Percentiles rank a stretch among this genome's conserved stretches.
phyloP scores from a whole-genome alignment of 2,113 vertebrate species.

The Eonycteris spelaea region DNA sequence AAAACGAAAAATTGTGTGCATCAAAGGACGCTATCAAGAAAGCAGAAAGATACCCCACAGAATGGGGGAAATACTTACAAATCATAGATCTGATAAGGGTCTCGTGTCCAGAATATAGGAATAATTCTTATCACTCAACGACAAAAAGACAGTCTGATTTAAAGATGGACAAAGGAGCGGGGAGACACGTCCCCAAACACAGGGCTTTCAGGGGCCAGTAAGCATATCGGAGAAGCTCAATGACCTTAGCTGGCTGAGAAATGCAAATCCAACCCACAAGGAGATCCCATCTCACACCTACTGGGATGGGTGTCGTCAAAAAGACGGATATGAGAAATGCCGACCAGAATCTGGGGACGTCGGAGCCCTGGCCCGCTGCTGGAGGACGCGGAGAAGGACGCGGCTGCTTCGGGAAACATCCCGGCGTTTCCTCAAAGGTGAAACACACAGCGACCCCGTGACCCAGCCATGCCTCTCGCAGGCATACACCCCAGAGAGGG shows the following conservation, averaged over 20 bases:
- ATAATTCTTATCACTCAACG: not conserved
- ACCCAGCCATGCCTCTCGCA: not conserved
- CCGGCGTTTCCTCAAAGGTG: fast-evolving
- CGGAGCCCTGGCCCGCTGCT: no score
- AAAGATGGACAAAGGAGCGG: not conserved
- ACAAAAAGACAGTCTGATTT: not conserved
- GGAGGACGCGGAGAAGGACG: not conserved
- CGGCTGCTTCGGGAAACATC: no score
- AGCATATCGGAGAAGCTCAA: no score
- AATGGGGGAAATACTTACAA: not conserved
- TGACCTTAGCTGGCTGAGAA: not conserved
- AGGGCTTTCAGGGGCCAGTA: not conserved
- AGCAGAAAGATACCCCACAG: not conserved
- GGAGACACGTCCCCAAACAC: not conserved
- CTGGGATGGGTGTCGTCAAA: not conserved
- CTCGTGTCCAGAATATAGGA: not conserved
- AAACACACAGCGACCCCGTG: not conserved
- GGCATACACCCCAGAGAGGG: not conserved
- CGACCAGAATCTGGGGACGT: not conserved
- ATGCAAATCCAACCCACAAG: not conserved
- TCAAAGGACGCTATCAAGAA: not conserved
- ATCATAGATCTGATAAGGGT: not conserved
- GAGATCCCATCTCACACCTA: not conserved
- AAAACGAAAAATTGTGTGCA: not conserved
- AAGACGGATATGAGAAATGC: not conserved